Evolutionary conservation across 2,797 vertebrate genomes (phyloP).

Genomic region (Sparus aurata): DNA sequence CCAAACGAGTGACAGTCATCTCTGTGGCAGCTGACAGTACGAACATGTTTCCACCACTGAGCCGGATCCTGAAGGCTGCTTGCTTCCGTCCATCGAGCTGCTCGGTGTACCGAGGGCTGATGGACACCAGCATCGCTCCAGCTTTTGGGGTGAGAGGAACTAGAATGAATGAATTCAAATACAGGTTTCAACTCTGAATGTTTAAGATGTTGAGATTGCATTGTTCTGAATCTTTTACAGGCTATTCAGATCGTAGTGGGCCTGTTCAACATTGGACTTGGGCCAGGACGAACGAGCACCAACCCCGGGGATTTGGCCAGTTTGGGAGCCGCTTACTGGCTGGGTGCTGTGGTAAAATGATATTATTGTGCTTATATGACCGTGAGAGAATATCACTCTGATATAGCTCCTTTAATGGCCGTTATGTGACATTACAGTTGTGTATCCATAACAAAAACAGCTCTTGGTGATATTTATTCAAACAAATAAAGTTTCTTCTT

Average conservation of each 20-base stretch:
- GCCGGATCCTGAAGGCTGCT: slow-evolving; percentile 16
- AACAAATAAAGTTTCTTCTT: neutral
- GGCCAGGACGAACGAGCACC: slow-evolving; percentile 55
- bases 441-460: neutral
- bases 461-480: neutral
- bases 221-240: slow-evolving; percentile 23
- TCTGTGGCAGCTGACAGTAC: neutral
- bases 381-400: neutral
- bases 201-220: neutral
- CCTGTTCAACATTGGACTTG: slow-evolving; percentile 61
- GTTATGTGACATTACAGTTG: neutral
- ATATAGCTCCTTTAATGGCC: too few species aligned
- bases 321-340: slow-evolving; percentile 74
- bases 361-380: neutral
- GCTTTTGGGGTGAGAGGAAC: slow-evolving; percentile 57
- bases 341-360: slow-evolving; percentile 66
- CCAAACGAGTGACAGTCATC: neutral
- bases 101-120: neutral
- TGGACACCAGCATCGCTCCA: slow-evolving; percentile 5
- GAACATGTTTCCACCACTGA: slow-evolving; percentile 8
- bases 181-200: accelerated
- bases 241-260: slow-evolving; percentile 68
- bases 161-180: too few species aligned
- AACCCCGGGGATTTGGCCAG: slow-evolving; percentile 49
- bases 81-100: slow-evolving; percentile 5